Evolutionary conservation across 2,113 vertebrate species (phyloP), one percentile per base, ranked within the genome.

Genomic region (Dipodomys stephensi): DNA sequence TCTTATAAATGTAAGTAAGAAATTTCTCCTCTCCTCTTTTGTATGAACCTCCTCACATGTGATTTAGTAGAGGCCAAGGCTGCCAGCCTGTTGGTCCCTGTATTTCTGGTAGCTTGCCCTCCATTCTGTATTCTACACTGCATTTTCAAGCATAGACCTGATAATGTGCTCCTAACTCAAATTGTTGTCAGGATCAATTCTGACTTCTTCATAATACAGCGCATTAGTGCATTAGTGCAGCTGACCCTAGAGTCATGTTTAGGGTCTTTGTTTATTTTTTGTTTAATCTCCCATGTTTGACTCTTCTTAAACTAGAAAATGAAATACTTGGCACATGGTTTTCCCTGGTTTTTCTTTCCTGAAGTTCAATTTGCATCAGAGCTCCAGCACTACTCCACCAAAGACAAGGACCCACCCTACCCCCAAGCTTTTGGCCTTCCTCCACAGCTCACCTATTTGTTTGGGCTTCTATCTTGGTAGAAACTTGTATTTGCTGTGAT

Each of bases 401-500:
- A 57, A 83, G 57, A 76, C 0, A 81, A 49, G 49, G 1, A 4
- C 16, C 71, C 12, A 74, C 23, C 6, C 35, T 27, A 23, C 30
- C 49, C 30, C 49, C 32, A 78, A 65, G 60, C 23, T 39, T 80
- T 77, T 27, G 8, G 5, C n/a, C 22, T 60, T 78, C 23, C 60
- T 83, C 46, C 32, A 39, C 62, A 73, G 30, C 16, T 74, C 39
- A 0, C 6, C 19, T 77, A 32, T 23, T 87, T 84, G 39, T 67
- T 57, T 84, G 44, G 20, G 15, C 28, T n/a, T 79, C 30, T 85
- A 27, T 90, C 28, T 57, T n/a, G 6, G 73, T 35, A 81, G 30
- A 83, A 89, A 67, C n/a, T 93, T 74, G 8, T 19, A 39, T 68
- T 94, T 87, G 46, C 64, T 89, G 19, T 78, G 64, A 87, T 90